These are phyloP conservation scores for Galaxea fascicularis DNA, from an alignment of 92 coral and sea anemone species.

Conservation along the genomic window DNA sequence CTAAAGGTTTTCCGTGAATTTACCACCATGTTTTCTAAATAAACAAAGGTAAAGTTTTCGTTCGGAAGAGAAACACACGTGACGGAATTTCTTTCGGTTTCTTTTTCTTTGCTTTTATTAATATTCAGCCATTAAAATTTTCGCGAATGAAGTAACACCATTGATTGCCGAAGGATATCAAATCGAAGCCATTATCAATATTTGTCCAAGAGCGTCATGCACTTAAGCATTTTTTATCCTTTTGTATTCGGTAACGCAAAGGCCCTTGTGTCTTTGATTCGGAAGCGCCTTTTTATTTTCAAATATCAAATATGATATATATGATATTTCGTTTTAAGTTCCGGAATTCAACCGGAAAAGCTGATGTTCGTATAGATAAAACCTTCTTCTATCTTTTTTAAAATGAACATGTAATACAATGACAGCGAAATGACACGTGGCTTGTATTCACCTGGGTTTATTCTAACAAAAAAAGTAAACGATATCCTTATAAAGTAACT, in stretches of 20 bases:
- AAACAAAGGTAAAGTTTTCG: background rate
- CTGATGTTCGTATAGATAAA: slow-evolving; percentile 11
- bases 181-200: slow-evolving; percentile 29
- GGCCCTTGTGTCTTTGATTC: background rate
- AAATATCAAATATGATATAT: slow-evolving; percentile 19
- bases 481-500: background rate
- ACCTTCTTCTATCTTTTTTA: background rate
- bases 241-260: slow-evolving; percentile 24
- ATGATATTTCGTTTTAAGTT: background rate
- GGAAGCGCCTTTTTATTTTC: slow-evolving; percentile 36
- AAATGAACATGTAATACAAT: background rate
- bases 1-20: background rate
- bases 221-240: slow-evolving; percentile 18
- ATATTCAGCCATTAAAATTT: slow-evolving; percentile 15
- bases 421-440: slow-evolving; percentile 5
- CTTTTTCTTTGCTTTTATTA: slow-evolving; percentile 22
- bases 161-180: slow-evolving; percentile 18
- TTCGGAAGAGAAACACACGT: background rate
- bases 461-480: background rate
- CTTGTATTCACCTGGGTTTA: slow-evolving; percentile 8
- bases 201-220: background rate
- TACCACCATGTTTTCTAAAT: too few relatives aligned
- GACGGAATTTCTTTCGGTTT: slow-evolving; percentile 22
- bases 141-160: slow-evolving; percentile 17
- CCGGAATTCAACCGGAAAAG: slow-evolving; percentile 15